Base-by-base conservation (phyloP, 2,113 vertebrate genomes). In the Mirza zaza region DNA sequence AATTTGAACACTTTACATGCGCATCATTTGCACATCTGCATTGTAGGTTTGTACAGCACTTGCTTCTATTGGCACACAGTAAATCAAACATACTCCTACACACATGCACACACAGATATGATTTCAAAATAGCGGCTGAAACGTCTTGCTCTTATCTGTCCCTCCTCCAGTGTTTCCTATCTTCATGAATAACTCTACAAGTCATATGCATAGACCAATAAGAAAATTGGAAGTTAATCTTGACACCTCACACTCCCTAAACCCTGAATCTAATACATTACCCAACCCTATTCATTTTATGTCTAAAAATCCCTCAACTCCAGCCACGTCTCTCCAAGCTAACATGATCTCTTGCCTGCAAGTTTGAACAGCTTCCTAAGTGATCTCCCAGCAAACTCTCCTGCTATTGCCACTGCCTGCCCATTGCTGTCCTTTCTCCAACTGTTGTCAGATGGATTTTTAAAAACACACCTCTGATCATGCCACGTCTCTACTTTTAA, bases 1-100 rank as follows among this genome's bases (percentile, higher is more conserved):
- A 88, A 97, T 97, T 95, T 86, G 96, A 96, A 81, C 92, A 94
- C 15, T 21, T 65, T 86, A 45, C 68, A 13, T 52, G 65, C 68
- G 32, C 34, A 52, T 68, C 52, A 86, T 68, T 70, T 86, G 48
- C 9, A 63, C 39, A 32, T 45, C 50, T 95, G 83, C 71, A 42
- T 96, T 95, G 80, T 27, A n/a, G 94, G 52, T 48, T 83, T 93
- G 52, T 87, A 90, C 83, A 55, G 79, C 97, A 88, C 70, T 91
- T 82, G 83, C 18, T 34, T 97, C 89, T 76, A 77, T 36, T 36
- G 15, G 9, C n/a, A 52, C 57, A 89, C 52, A 48, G 57, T 42
- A 59, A 75, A 63, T 42, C 11, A n/a, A 76, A 84, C 61, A 97
- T 55, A 96, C 27, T 80, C 27, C 39, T 29, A 75, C 42, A 45